Evolutionary conservation across 2,888 invertebrate genomes (phyloP), one percentile per base, ranked within the genome.

Genomic region (Thera britannica): DNA sequence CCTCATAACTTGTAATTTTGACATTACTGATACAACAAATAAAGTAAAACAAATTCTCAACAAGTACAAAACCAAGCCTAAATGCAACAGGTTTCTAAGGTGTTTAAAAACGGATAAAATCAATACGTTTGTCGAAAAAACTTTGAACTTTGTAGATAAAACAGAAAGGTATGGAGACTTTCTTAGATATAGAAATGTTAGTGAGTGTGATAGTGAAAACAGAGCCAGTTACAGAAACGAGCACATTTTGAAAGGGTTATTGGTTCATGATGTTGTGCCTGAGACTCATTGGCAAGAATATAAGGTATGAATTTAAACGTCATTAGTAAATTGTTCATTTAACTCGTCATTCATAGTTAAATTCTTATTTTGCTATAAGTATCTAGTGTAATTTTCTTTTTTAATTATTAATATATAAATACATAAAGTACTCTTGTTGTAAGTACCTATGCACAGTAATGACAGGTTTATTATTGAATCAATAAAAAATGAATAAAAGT

Each of bases 221-320:
- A 71, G 74, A 49, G 74, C 69, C 12, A 73, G 72, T 3, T 83
- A 85, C 72, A 72, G 80, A 3, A 79, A 70, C n/a, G 78, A 77
- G 38, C 86, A 89, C 60, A 76, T 89, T 23, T 49, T 84, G 9
- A 75, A 83, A 36, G 87, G 87, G 4, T 71, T 92, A 41, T 72
- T 91, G 5, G 58, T 89, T 0, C 78, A 84, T 49, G 79, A 85
- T 12, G 74, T 86, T 46, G 67, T 90, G 0, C 85, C 89, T 0
- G 84, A 87, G 0, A 73, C 75, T 0, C 93, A 93, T 69, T 93
- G 93, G 93, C 70, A 83, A 9, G 87, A 89, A 70, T 93, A 86
- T 76, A 93, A 92, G 86, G 93, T 92, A 77, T 78, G 80, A 57
- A 34, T 41, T 38, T 54, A 8, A 7, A 60, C 41, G 1, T 51